Evolutionary conservation across 2,888 invertebrate species (phyloP), one percentile per base, ranked within the genome.

Genomic region (Ennomos fuscantarius): DNA sequence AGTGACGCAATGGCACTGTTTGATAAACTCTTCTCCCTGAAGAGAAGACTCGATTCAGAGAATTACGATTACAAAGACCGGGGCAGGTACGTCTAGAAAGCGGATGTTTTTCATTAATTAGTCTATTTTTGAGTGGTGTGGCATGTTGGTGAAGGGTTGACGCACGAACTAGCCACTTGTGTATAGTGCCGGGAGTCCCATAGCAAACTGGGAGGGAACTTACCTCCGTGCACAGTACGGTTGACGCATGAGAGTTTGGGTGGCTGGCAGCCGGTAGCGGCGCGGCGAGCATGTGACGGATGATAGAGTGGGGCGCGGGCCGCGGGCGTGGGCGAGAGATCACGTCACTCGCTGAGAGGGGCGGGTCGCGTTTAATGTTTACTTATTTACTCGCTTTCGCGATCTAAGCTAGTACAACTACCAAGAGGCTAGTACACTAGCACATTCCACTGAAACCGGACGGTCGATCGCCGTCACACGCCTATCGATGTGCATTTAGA

Each of bases 21-120:
- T 83, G 95, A 95, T 81, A 95, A 95, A 93, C 87, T 96, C 72
- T 94, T 95, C 88, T 92, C 93, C 76, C 91, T 94, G 84, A 95
- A 94, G 86, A 93, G 93, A 91, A 91, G 93, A 85, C 82, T 90
- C 71, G 79, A 87, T 75, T 86, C 84, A 73, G 84, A 73, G 68
- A 74, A 78, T 79, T 78, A 76, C 75, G 86, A 85, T 81, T 78
- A 79, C 81, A 84, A 81, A 82, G 82, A 89, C 84, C 80, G 82
- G 82, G 79, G 81, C 86, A 88, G 93, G 93, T 92, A 93, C 87
- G 88, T 93, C 86, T 24, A 24, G 24, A 24, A 76, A 70, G 68
- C 59, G 67, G 70, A 80, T 80, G 76, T 63, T 79, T 83, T 82
- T 90, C 86, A 84, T 83, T 84, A 71, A 81, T 78, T 72, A 72